A percentile compares a stretch with the other conserved stretches of the same genome.
These are phyloP conservation scores for Carlito syrichta DNA, from an alignment of 2,113 vertebrate species.

Conservation along the genomic window DNA sequence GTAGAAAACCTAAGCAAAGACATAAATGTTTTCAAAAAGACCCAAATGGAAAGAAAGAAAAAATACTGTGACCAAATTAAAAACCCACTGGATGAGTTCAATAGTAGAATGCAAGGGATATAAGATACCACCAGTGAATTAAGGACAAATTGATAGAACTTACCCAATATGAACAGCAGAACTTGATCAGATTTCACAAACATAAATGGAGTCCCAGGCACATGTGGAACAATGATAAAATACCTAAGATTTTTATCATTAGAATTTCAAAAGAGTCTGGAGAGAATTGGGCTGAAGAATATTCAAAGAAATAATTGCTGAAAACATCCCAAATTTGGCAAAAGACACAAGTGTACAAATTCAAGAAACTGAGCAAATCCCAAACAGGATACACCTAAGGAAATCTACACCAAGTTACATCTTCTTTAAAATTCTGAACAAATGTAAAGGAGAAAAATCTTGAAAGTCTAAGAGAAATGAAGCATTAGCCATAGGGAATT, in stretches of 20 bases:
- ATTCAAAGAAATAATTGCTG: background rate
- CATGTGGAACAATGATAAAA: background rate
- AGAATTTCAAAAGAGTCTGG: background rate
- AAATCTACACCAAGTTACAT: background rate
- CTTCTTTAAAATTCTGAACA: background rate
- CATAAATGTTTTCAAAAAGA: background rate
- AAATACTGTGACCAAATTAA: background rate
- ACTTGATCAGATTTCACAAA: background rate
- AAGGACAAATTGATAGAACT: background rate
- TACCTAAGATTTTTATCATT: background rate
- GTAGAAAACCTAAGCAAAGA: background rate
- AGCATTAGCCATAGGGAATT: background rate
- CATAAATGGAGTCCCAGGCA: no score
- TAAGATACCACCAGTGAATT: background rate
- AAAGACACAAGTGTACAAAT: background rate
- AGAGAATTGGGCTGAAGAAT: background rate
- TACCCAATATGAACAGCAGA: background rate
- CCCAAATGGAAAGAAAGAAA: background rate
- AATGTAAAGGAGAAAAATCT: background rate
- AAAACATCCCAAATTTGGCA: background rate
- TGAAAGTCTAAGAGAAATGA: background rate
- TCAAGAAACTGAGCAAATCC: background rate
- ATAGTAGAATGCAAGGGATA: background rate
- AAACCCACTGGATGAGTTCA: background rate
- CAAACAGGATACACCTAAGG: background rate